Base-by-base conservation (phyloP, 2,113 vertebrate species). In the Empidonax traillii region DNA sequence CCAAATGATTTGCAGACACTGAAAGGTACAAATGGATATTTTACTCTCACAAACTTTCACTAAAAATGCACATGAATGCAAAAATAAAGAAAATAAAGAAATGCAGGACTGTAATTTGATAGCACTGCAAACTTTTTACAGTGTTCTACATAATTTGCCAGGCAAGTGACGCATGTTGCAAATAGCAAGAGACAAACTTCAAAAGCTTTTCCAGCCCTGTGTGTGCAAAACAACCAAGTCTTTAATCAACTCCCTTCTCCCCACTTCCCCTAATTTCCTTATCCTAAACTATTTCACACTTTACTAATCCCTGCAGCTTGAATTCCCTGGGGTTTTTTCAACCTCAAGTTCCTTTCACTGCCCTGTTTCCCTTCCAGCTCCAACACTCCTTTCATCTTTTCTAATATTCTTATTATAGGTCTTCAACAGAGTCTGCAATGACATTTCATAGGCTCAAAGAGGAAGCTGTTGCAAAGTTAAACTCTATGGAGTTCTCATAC, bases 121-220 rank as follows among this genome's bases (percentile, higher is more conserved):
- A 92, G 31, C 35, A 59, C 21, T 79, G 84, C 39, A 62, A 92
- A 89, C 30, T 55, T 46, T 92, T 89, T 61, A 78, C 8, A 66
- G 21, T 16, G 21, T 47, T 65, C 73, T 92, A 83, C 91, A 93
- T 84, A 79, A 94, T 87, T 82, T 91, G 65, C 80, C 86, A 87
- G 67, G 49, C n/a, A 84, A 92, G 52, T 82, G 76, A 92, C 1
- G 3, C 33, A 75, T 7, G 8, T 71, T 94, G 62, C 74, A 89
- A 96, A 92, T 49, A 89, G 35, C 91, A 89, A 92, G 67, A 94
- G 87, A 79, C 49, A 91, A 77, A 90, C 55, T 83, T 93, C 81
- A 91, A 93, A 92, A 87, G 69, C 9, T 91, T 94, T 95, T 69
- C 35, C 66, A 93, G 33, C 20, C 51, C 44, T 91, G 66, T 75